These are phyloP conservation scores for Pterocles gutturalis DNA, from an alignment of 2,113 vertebrate genomes.

Conservation along the genomic window DNA sequence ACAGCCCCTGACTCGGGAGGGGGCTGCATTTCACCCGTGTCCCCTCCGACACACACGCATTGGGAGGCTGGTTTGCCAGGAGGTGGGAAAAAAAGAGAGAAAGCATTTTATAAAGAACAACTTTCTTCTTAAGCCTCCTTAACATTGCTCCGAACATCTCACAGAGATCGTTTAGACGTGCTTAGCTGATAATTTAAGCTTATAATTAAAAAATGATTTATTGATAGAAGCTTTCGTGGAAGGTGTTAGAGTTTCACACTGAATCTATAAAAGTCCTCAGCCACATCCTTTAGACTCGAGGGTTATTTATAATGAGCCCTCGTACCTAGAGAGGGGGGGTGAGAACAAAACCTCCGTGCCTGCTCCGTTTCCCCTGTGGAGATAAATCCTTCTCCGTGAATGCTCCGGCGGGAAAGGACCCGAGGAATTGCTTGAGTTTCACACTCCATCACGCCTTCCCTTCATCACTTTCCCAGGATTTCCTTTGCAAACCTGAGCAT, in stretches of 20 bases:
- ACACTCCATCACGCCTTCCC: not conserved
- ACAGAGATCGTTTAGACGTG: slow-evolving; percentile 37
- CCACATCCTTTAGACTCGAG: not conserved
- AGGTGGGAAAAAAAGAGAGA: not conserved
- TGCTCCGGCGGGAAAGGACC: rapidly evolving
- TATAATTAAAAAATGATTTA: slow-evolving; percentile 73
- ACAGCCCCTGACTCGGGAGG: not conserved
- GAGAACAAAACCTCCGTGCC: not conserved
- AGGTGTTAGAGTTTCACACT: not conserved
- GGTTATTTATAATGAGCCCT: not conserved
- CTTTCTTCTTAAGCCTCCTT: not conserved
- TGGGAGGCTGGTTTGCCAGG: not conserved
- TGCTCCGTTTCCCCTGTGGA: not conserved
- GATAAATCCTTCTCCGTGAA: not conserved
- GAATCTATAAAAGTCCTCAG: slow-evolving; percentile 9
- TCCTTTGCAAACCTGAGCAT: not conserved
- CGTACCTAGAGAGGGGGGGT: not conserved
- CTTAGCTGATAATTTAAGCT: slow-evolving; percentile 57
- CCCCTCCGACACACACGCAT: rapidly evolving
- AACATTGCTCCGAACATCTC: not conserved
- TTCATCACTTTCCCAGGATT: not conserved
- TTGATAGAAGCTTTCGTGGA: slow-evolving; percentile 56
- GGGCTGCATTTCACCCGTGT: not conserved
- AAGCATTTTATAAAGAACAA: not conserved
- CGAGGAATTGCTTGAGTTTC: not conserved